Base-by-base conservation (phyloP, 2,113 vertebrate species). In the Dromiciops gliroides region DNA sequence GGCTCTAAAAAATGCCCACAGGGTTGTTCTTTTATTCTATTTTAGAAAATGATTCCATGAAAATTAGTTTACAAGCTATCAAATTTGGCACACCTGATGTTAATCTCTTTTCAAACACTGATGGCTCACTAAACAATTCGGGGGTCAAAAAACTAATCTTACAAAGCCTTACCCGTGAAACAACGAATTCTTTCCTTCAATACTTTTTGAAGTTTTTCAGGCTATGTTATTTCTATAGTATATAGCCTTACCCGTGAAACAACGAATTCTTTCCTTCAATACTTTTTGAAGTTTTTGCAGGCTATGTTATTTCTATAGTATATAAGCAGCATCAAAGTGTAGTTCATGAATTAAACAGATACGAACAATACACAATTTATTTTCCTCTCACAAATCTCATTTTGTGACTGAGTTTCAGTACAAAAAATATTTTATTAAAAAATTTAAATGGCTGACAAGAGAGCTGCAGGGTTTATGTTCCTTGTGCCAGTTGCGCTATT, bases 401-500 rank as follows among this genome's bases (percentile, higher is more conserved):
- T 37, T n/a, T 75, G 24, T 50, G 23, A 75, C 25, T 48, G 91
- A 95, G 23, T 89, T 12, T 47, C 24, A 95, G 88, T 31, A 95
- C 90, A 90, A 95, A 95, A 96, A 94, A 89, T 47, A 83, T 95
- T 90, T 60, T 7, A n/a, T 8, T n/a, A n/a, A 93, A 51, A 94
- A 94, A 83, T 94, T 90, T 89, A 25, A 94, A 26, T 93, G 47
- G 89, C 93, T 89, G 16, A 75, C 67, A 94, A 12, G n/a, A 10
- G 16, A n/a, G 90, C 89, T 93, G 89, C 90, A 89, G 25, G 89
- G 89, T 95, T 67, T 93, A 56, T 83, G 47, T 92, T 12, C n/a
- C 44, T 91, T 91, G n/a, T 89, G 94, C 16, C 90, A 95, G 51
- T 93, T 95, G 95, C 92, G 94, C 93, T 96, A 53, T 94, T 75